Base-by-base conservation (phyloP, 2,888 invertebrate genomes). In the Sesia bembeciformis region DNA sequence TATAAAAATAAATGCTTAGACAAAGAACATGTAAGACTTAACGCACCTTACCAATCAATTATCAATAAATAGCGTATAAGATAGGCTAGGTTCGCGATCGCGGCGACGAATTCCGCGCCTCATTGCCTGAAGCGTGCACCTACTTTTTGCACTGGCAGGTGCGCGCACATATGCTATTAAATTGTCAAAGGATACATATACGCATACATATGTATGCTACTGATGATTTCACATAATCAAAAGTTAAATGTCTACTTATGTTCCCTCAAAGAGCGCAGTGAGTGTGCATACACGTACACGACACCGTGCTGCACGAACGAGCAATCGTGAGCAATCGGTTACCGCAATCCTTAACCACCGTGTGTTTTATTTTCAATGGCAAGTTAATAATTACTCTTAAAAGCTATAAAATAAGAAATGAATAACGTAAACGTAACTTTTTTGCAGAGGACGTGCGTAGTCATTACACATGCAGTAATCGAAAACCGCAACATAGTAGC, bases 71-170 rank as follows among this genome's bases (percentile, higher is more conserved):
- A 81, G 84, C 82, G 76, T 78, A 80, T 81, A 83, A 81, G 80
- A 83, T 84, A 80, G 83, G 73, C 82, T 71, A 82, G 75, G 68
- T 76, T 70, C 74, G 75, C 68, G 74, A 74, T 67, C 65, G 76
- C 75, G 77, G 81, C 84, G 86, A 84, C 84, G 85, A 86, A 87
- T 87, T 84, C 87, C 83, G 74, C 82, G 80, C 86, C 80, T 76
- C 82, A 67, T 72, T 74, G 85, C 83, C 83, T 78, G 82, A 82
- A 86, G 87, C 88, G 82, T 84, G 86, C 76, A 77, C 78, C 78
- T 81, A 81, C 81, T 89, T 89, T 89, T 89, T 89, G 87, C 85
- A 84, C 63, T 59, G 79, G 85, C 88, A 89, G 88, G 88, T 89
- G 88, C 78, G 70, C 63, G 73, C 72, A 76, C 86, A 87, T 87